Conservation (phyloP, 2,113 vertebrate species). For the Mesoclemmys tuberculata region DNA sequence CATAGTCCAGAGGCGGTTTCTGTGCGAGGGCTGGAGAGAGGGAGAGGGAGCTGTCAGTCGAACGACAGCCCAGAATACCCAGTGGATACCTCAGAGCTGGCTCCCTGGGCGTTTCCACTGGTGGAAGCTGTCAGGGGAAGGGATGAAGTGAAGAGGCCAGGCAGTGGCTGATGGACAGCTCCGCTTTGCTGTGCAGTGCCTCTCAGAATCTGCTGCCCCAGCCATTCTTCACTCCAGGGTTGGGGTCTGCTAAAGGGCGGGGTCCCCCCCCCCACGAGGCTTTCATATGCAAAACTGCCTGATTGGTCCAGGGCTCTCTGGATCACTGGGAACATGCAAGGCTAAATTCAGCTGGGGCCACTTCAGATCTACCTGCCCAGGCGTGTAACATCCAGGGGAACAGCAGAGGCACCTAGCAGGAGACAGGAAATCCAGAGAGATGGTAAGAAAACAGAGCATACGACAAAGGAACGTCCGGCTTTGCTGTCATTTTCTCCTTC, state of each 20-base stretch:
- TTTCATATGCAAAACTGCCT: neutral
- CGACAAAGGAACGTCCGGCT: neutral
- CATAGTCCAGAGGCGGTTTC: neutral
- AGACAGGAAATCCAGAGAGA: neutral
- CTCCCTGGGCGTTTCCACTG: neutral
- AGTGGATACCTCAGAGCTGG: neutral
- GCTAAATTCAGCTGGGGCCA: neutral
- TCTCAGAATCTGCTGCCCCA: neutral
- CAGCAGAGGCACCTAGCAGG: accelerated
- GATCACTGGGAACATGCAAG: neutral
- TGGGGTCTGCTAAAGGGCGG: neutral
- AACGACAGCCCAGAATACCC: neutral
- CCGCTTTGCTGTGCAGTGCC: neutral
- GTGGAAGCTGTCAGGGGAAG: neutral
- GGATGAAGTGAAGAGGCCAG: neutral
- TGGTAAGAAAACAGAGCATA: neutral
- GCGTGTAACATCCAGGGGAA: accelerated
- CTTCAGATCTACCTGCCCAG: neutral
- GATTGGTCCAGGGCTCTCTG: neutral
- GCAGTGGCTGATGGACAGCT: neutral
- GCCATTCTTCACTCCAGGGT: neutral
- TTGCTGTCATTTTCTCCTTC: neutral
- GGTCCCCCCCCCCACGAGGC: neutral
- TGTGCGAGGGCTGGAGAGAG: neutral
- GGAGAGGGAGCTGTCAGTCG: neutral